Conservation (phyloP, 1,140 invertebrate species). For the Archivesica marissinica region DNA sequence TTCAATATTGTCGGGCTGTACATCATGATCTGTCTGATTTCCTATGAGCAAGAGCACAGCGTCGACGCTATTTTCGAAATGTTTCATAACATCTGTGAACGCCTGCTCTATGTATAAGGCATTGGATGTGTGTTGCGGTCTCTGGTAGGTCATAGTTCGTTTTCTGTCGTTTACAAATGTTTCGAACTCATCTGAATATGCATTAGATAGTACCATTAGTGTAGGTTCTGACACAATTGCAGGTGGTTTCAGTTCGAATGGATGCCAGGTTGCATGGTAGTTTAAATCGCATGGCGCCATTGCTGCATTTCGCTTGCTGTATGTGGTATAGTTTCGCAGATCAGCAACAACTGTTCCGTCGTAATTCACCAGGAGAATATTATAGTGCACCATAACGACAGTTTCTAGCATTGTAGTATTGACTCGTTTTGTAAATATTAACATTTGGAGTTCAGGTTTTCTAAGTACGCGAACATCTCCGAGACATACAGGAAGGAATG, state of each 20-base stretch:
- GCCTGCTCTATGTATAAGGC: too few species aligned
- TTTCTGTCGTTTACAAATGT: too few species aligned
- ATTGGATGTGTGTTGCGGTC: too few species aligned
- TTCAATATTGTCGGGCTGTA: too few species aligned
- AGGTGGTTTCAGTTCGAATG: neutral
- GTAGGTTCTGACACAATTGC: too few species aligned
- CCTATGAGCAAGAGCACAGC: neutral
- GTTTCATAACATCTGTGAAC: too few species aligned
- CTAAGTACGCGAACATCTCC: neutral
- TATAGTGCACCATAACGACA: constrained; percentile 11
- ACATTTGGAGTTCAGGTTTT: constrained; percentile 8
- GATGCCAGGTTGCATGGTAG: neutral
- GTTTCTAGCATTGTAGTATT: constrained; percentile 18
- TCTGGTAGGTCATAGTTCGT: too few species aligned
- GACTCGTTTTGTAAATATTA: neutral
- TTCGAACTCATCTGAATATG: too few species aligned
- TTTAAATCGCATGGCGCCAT: constrained; percentile 7
- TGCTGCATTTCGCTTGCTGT: constrained; percentile 4
- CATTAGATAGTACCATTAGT: too few species aligned
- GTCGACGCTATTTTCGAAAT: too few species aligned
- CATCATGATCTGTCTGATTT: neutral
- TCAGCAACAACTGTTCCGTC: neutral
- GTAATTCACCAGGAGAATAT: neutral
- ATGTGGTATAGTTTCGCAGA: neutral
- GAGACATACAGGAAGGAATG: constrained; percentile 13